Percentiles rank a stretch among this genome's conserved stretches.
Conservation (phyloP, 2,888 invertebrate genomes). For the Aromia moschata region DNA sequence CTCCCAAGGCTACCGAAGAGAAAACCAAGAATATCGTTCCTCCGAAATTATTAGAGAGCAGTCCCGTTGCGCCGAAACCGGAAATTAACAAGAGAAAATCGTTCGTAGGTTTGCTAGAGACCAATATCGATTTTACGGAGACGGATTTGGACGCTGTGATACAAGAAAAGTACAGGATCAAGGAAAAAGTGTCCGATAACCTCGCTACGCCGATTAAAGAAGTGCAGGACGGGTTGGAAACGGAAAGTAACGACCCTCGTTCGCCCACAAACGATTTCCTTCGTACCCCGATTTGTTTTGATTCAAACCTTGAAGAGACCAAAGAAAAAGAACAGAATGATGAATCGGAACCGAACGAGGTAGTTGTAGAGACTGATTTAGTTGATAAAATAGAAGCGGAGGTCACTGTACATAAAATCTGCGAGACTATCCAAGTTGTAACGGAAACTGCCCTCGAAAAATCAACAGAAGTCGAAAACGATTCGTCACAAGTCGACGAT, state of each 20-base stretch:
- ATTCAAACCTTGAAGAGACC: too few species aligned
- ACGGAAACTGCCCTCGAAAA: constrained; percentile 11
- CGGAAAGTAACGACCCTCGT: constrained; percentile 59
- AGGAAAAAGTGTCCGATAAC: constrained; percentile 26
- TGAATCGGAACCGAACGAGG: neutral
- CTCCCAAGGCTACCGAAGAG: constrained; percentile 54
- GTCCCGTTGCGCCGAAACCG: constrained; percentile 51
- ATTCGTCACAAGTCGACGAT: too few species aligned
- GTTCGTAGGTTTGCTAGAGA: constrained; percentile 67
- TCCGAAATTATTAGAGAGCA: constrained; percentile 57
- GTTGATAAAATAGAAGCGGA: constrained; percentile 4
- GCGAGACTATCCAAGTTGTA: neutral
- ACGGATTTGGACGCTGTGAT: constrained; percentile 60
- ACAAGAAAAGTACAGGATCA: constrained; percentile 42
- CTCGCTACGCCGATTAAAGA: constrained; percentile 1
- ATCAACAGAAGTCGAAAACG: neutral
- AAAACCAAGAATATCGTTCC: constrained; percentile 51
- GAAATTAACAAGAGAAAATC: constrained; percentile 60
- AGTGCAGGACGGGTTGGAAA: constrained; percentile 24
- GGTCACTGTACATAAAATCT: constrained; percentile 10
- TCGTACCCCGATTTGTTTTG: constrained; percentile 67
- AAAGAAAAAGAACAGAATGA: too few species aligned
- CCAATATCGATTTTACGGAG: constrained; percentile 70
- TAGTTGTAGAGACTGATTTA: neutral
- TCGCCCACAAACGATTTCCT: constrained; percentile 68